Conservation (phyloP, 2,888 invertebrate genomes). For the Pammene fasciana region DNA sequence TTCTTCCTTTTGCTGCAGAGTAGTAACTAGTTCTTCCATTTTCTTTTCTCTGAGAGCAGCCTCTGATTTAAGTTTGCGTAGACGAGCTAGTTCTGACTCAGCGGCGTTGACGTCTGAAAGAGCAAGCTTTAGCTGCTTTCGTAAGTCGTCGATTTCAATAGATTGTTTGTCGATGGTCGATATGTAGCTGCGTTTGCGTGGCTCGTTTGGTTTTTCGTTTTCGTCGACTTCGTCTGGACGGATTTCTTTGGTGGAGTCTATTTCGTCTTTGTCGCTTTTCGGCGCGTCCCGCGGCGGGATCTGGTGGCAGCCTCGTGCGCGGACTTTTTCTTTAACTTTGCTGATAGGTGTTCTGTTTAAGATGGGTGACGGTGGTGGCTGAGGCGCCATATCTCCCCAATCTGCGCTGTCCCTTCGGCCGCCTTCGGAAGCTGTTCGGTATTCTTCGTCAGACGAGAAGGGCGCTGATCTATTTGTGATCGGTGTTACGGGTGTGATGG, state of each 20-base stretch:
- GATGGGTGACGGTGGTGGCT: slow-evolving; percentile 84
- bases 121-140: slow-evolving; percentile 86
- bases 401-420: slow-evolving; percentile 91
- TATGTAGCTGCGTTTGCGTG: slow-evolving; percentile 79
- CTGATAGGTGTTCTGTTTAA: slow-evolving; percentile 83
- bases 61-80: slow-evolving; percentile 88
- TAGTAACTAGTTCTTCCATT: slow-evolving; percentile 89
- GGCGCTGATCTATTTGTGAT: slow-evolving; percentile 86
- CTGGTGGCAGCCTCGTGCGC: slow-evolving; percentile 84
- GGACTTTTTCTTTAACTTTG: slow-evolving; percentile 79
- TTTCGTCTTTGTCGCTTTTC: slow-evolving; percentile 80
- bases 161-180: slow-evolving; percentile 86
- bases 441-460: slow-evolving; percentile 94
- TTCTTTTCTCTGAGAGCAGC: slow-evolving; percentile 88
- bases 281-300: slow-evolving; percentile 80
- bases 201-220: slow-evolving; percentile 77
- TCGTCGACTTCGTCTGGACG: slow-evolving; percentile 69
- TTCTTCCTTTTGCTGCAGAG: slow-evolving; percentile 90
- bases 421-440: slow-evolving; percentile 93
- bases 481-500: slow-evolving; percentile 85
- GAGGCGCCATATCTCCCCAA: slow-evolving; percentile 87
- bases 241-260: slow-evolving; percentile 80
- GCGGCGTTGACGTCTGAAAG: slow-evolving; percentile 85
- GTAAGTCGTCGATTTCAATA: slow-evolving; percentile 87
- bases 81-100: slow-evolving; percentile 88